These are phyloP conservation scores for Fulmarus glacialis DNA, from an alignment of 2,113 vertebrate species.

Conservation along the genomic window DNA sequence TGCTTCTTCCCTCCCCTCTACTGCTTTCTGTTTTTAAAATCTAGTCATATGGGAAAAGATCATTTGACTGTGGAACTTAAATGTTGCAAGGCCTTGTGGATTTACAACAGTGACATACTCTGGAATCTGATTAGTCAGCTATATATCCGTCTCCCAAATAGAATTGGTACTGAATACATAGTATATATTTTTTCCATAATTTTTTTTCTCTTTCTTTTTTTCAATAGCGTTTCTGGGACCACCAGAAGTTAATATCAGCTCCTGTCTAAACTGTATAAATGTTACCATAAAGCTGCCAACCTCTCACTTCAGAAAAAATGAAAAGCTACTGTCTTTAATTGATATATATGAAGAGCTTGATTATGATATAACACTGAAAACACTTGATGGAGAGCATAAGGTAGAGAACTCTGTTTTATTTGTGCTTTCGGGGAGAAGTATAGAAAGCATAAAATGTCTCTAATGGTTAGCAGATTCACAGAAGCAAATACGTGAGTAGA, in stretches of 20 bases:
- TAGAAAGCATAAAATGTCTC: background rate
- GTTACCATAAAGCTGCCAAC: constrained; percentile 59
- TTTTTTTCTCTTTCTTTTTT: background rate
- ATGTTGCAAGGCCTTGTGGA: background rate
- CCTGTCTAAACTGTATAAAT: constrained; percentile 38
- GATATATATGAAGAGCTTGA: background rate
- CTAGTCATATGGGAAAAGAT: background rate
- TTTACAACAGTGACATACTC: background rate
- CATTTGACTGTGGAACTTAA: background rate
- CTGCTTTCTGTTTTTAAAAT: background rate
- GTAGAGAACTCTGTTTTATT: background rate
- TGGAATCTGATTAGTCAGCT: background rate
- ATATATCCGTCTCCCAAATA: background rate
- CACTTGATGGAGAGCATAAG: background rate
- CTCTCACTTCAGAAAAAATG: background rate
- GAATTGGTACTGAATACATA: background rate
- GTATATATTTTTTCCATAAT: background rate
- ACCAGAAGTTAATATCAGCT: constrained; percentile 57
- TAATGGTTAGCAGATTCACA: background rate
- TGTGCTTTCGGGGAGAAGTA: background rate
- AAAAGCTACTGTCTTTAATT: background rate
- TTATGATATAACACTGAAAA: constrained; percentile 36
- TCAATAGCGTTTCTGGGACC: constrained; percentile 57
- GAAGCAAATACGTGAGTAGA: background rate
- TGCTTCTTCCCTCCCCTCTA: background rate